phyloP scores from a whole-genome alignment of 2,888 invertebrate genomes.

The Caradrina clavipalpis region DNA sequence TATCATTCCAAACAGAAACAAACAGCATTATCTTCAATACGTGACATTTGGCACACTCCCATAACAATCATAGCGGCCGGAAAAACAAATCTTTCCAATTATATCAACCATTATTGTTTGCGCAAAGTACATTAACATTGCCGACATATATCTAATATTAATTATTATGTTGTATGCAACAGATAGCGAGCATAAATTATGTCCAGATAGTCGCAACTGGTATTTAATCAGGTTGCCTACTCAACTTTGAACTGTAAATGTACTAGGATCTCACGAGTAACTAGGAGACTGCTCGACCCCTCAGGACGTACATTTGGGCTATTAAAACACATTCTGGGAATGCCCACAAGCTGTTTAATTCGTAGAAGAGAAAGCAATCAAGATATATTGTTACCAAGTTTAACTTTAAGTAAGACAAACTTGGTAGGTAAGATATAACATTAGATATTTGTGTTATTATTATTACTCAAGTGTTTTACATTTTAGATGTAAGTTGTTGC shows the following conservation, averaged over 20 bases:
- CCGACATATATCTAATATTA: conserved; percentile 32
- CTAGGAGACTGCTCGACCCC: conserved; percentile 43
- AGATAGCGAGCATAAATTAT: conserved; percentile 54
- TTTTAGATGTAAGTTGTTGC: no score
- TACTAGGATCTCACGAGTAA: conserved; percentile 40
- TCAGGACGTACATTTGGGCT: conserved; percentile 17
- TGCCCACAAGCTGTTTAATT: conserved; percentile 17
- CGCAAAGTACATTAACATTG: conserved; percentile 54
- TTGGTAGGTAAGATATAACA: no score
- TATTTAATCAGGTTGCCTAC: conserved; percentile 63
- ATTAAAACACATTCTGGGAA: conserved; percentile 34
- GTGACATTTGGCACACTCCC: conserved; percentile 38
- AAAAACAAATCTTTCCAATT: conserved; percentile 39
- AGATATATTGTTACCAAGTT: conserved; percentile 11
- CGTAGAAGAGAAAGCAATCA: conserved; percentile 44
- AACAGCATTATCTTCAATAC: conserved; percentile 17
- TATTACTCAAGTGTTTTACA: no score
- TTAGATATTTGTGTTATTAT: no score
- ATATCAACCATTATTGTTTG: conserved; percentile 47
- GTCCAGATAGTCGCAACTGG: conserved; percentile 44
- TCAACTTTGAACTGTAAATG: conserved; percentile 64
- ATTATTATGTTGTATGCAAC: conserved; percentile 15
- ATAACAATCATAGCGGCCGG: conserved; percentile 16
- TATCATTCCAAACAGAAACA: conserved; percentile 10
- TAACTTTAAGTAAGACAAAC: no score